Evolutionary conservation across 1,140 invertebrate genomes (phyloP), one percentile per base, ranked within the genome.

Genomic region (Ooceraea biroi): DNA sequence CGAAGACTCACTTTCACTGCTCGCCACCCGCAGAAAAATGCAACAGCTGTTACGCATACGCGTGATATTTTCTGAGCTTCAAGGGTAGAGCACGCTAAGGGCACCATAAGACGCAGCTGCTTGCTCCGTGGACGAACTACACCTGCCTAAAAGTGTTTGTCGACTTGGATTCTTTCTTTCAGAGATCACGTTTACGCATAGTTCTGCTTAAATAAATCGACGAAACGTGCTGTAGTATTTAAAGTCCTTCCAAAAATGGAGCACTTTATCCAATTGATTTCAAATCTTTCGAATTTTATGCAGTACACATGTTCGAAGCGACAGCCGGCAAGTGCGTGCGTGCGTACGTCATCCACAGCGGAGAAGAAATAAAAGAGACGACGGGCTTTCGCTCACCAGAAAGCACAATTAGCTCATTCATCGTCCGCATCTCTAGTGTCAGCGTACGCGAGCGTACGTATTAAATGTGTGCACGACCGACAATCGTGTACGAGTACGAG

Each of bases 341-440:
- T 4, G 46, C 8, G 44, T 50, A 60, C 78, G 78, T 73, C 78
- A 82, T 58, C 46, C 50, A 57, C 14, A 8, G 52, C 22, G 65
- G 68, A 65, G 52, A 61, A 65, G 69, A 73, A 57, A 86, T 44
- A 68, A 85, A 63, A 68, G 83, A 25, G 71, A 83, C 36, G 66
- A 52, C 68, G 48, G 48, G 69, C 63, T 27, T 58, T 72, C 36
- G 74, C 66, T 73, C 76, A 78, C 77, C 78, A 78, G 58, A 85
- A 77, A 73, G 86, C 84, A 92, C 92, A 92, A 92, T 92, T 92
- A 92, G 90, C 84, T 90, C 91, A 92, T 92, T 92, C 91, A 92
- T 92, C 90, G 91, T 65, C 63, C 71, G 60, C 69, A 61, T 85
- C 76, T 46, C 68, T 65, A 52, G 65, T 85, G 78, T 80, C 46